Conservation (phyloP, 2,113 vertebrate species). For the Protobothrops flavoviridis region DNA sequence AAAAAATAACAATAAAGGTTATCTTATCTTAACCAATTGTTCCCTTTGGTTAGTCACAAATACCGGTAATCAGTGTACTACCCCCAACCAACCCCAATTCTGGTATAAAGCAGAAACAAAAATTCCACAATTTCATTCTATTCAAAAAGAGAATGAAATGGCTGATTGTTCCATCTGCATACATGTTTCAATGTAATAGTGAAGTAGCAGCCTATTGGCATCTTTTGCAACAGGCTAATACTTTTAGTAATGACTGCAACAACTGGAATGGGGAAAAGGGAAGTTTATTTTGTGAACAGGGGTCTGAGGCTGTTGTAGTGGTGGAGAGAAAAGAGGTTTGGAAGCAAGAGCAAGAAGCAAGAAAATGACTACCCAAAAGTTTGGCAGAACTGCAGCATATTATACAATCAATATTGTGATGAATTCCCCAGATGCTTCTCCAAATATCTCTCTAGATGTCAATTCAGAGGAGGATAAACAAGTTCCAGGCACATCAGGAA, state of each 20-base stretch:
- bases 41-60: neutral
- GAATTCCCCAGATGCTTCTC: no score
- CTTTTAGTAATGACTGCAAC: neutral
- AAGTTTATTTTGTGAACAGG: neutral
- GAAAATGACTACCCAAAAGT: neutral
- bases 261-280: neutral
- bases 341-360: neutral
- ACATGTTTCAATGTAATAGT: neutral
- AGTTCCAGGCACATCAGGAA: no score
- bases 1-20: no score
- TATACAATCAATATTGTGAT: no score
- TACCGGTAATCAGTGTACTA: neutral
- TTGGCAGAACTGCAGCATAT: neutral
- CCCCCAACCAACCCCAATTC: neutral
- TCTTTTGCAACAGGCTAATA: neutral
- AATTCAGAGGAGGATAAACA: no score
- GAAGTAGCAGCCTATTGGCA: neutral
- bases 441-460: no score
- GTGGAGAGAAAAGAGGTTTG: neutral
- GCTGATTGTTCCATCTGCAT: neutral
- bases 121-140: neutral
- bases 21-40: neutral
- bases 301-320: neutral
- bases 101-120: neutral
- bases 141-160: neutral